phyloP scores from a whole-genome alignment of 2,113 vertebrate genomes.

The Todiramphus chloris region DNA sequence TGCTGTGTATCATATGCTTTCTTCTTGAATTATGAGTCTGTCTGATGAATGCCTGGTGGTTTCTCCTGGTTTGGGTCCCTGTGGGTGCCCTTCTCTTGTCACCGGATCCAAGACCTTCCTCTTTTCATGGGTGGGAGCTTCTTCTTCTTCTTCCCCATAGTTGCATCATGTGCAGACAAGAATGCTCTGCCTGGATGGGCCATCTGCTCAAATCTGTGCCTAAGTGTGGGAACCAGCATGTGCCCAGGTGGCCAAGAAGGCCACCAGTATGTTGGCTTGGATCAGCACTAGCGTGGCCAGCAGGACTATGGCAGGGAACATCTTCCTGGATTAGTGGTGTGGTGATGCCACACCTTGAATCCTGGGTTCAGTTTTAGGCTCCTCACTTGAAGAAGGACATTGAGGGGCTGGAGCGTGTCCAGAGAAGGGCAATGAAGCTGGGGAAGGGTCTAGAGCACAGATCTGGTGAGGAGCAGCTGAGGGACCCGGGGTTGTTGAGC shows the following conservation, averaged over 20 bases:
- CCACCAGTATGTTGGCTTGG: not conserved
- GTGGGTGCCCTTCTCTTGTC: not conserved
- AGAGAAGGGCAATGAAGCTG: not conserved
- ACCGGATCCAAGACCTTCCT: not conserved
- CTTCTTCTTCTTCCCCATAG: fast-evolving
- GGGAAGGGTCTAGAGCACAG: not conserved
- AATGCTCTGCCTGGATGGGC: not conserved
- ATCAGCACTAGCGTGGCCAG: not conserved
- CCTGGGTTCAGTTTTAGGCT: not conserved
- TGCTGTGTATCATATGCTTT: not conserved
- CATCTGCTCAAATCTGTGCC: not conserved
- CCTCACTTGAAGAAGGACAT: not conserved
- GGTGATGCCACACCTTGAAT: not conserved
- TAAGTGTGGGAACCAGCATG: not conserved
- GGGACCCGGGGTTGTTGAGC: not conserved
- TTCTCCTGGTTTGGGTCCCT: not conserved
- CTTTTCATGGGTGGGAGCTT: fast-evolving
- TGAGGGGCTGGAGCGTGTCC: not conserved
- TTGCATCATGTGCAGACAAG: not conserved
- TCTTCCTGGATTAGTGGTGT: too few relatives aligned
- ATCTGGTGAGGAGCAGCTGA: not conserved
- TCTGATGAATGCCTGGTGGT: not conserved
- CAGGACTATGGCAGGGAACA: not conserved
- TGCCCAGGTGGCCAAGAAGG: not conserved
- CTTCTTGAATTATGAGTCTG: not conserved